Evolutionary conservation across 2,113 vertebrate species (phyloP), one percentile per base, ranked within the genome.

Genomic region (Heteronetta atricapilla): DNA sequence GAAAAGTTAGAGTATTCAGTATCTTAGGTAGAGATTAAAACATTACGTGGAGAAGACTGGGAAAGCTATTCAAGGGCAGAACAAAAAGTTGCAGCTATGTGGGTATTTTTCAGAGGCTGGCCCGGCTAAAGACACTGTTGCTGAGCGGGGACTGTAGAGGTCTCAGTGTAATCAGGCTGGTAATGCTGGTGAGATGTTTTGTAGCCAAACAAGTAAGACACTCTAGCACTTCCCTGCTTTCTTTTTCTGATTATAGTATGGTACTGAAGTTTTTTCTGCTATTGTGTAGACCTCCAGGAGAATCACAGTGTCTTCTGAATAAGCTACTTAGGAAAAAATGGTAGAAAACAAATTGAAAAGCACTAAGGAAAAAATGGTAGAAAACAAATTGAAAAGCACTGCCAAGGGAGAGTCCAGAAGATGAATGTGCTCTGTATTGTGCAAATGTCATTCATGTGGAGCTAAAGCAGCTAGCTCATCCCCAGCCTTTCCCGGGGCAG

Each of bases 371-470:
- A 9, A 60, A 68, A 75, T 60, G 4, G 12, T 33, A 29, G 36
- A 23, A 75, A 90, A 78, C 10, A 50, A 44, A 44, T 34, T 20
- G 14, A 82, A 46, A 0, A 0, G 14, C 46, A 17, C 23, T 56
- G 20, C 40, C 0, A 1, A 75, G 13, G 60, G 59, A 55, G 17
- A 0, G 3, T 2, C 1, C 26, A 13, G 76, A 80, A 73, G 44
- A 48, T 25, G 18, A 31, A 3, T 2, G 3, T 42, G 29, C n/a
- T 58, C 36, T 28, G 13, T 58, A 14, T 81, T 81, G 53, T 46
- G 9, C 25, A 59, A 28, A 38, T 13, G 44, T 56, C 78, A 25
- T 34, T 91, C 38, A 9, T 13, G 3, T 8, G 40, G 22, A 87
- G 26, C 63, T 55, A 15, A 78, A 75, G 58, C 31, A 80, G 40